These are phyloP conservation scores for Thereva nobilitata DNA, from an alignment of 2,888 invertebrate species.

Conservation along the genomic window DNA sequence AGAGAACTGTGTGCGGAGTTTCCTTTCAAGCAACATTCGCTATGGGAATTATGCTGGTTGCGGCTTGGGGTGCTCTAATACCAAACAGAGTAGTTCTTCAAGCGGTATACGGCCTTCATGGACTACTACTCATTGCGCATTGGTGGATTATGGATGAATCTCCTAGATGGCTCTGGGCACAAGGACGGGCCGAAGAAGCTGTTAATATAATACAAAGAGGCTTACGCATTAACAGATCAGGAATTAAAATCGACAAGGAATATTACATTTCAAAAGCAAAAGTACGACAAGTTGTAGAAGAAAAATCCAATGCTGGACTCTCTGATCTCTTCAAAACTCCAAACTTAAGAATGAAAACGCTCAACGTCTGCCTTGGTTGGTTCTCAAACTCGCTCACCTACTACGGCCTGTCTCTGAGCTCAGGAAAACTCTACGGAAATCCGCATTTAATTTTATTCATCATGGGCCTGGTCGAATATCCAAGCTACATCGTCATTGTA, in stretches of 20 bases:
- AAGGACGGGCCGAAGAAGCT: slow-evolving; percentile 74
- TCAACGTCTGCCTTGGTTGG: slow-evolving; percentile 84
- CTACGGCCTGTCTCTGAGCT: slow-evolving; percentile 80
- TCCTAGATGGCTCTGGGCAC: slow-evolving; percentile 85
- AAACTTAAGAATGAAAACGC: slow-evolving; percentile 74
- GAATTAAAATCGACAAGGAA: slow-evolving; percentile 66
- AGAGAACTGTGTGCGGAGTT: slow-evolving; percentile 78
- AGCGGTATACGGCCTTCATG: slow-evolving; percentile 77
- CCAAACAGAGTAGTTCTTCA: slow-evolving; percentile 75
- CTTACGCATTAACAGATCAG: slow-evolving; percentile 72
- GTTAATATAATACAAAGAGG: slow-evolving; percentile 75
- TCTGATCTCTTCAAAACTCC: slow-evolving; percentile 79
- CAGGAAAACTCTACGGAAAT: slow-evolving; percentile 79
- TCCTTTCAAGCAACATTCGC: slow-evolving; percentile 81
- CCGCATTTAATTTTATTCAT: slow-evolving; percentile 79
- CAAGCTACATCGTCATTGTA: slow-evolving; percentile 74
- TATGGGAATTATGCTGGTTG: slow-evolving; percentile 78
- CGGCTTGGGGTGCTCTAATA: slow-evolving; percentile 79
- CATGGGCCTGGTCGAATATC: slow-evolving; percentile 78
- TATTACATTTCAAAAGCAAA: slow-evolving; percentile 67
- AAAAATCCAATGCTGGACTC: slow-evolving; percentile 63
- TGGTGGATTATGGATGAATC: slow-evolving; percentile 91
- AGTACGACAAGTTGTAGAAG: slow-evolving; percentile 49
- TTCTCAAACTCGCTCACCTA: slow-evolving; percentile 87
- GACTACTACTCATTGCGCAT: slow-evolving; percentile 72